Percentiles rank a stretch among this genome's conserved stretches.
Conservation (phyloP, 2,797 vertebrate species). For the Tympanoctomys barrerae region DNA sequence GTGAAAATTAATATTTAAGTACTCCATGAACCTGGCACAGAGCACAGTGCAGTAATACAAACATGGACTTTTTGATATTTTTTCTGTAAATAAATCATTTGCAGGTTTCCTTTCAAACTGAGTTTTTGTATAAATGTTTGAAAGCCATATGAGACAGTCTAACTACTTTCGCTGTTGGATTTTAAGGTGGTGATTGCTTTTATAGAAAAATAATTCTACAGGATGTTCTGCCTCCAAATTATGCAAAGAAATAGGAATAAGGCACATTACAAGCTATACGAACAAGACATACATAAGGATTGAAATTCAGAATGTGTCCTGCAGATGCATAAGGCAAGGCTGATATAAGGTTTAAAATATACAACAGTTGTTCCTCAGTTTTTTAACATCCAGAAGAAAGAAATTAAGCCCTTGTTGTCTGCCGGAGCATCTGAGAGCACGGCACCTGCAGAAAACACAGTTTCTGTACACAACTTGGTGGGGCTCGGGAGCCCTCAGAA, state of each 20-base stretch:
- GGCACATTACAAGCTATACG: constrained; percentile 38
- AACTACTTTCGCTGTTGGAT: not conserved
- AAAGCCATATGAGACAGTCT: not conserved
- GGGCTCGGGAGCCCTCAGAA: not conserved
- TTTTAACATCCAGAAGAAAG: constrained; percentile 26
- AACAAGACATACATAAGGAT: constrained; percentile 5
- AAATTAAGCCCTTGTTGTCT: not conserved
- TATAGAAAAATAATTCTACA: constrained; percentile 56
- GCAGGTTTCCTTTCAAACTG: constrained; percentile 41
- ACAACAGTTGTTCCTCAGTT: not conserved
- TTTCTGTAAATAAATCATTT: constrained; percentile 29
- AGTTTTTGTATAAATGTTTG: constrained; percentile 35
- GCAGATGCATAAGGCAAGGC: not conserved
- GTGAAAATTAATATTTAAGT: constrained; percentile 45
- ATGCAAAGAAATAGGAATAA: constrained; percentile 46
- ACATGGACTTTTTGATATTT: constrained; percentile 1
- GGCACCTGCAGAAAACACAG: not conserved
- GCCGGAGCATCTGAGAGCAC: not conserved
- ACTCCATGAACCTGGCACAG: not conserved
- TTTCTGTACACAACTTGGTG: not conserved
- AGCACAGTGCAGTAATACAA: not conserved
- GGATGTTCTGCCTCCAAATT: constrained; percentile 18
- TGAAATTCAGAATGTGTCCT: constrained; percentile 13
- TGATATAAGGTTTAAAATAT: constrained; percentile 54
- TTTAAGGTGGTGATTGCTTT: not conserved